Conservation (phyloP, 2,888 invertebrate genomes). For the Phortica magna region DNA sequence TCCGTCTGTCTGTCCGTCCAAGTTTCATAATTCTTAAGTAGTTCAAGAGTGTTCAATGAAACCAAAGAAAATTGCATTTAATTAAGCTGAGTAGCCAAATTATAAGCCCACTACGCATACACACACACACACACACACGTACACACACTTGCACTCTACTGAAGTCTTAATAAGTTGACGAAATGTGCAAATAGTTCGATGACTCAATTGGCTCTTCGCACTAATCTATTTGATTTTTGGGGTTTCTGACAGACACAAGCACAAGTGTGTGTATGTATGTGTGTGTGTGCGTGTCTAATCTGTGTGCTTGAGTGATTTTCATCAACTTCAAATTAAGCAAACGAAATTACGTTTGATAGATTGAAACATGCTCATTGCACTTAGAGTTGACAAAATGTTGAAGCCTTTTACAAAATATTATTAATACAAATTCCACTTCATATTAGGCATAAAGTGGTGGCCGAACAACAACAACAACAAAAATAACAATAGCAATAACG, state of each 20-base stretch:
- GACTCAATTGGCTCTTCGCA: not conserved
- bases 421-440: too few species aligned
- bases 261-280: not conserved
- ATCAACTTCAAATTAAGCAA: not conserved
- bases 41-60: not conserved
- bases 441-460: too few species aligned
- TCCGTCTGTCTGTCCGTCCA: not conserved
- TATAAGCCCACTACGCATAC: not conserved
- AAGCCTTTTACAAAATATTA: too few species aligned
- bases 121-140: not conserved
- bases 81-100: not conserved
- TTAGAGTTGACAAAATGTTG: too few species aligned
- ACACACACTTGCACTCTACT: not conserved
- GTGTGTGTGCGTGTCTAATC: too few species aligned
- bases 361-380: too few species aligned
- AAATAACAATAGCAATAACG: too few species aligned
- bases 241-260: too few species aligned
- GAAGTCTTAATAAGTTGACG: not conserved
- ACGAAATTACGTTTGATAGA: not conserved
- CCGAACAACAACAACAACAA: too few species aligned
- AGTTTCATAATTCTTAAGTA: not conserved
- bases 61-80: not conserved
- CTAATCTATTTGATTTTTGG: too few species aligned
- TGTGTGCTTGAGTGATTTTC: not conserved
- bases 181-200: not conserved